A percentile compares a stretch with the other conserved stretches of the same genome.
Evolutionary conservation across 64 coral and sea anemone species (phyloP).

Genomic region (Pocillopora verrucosa): DNA sequence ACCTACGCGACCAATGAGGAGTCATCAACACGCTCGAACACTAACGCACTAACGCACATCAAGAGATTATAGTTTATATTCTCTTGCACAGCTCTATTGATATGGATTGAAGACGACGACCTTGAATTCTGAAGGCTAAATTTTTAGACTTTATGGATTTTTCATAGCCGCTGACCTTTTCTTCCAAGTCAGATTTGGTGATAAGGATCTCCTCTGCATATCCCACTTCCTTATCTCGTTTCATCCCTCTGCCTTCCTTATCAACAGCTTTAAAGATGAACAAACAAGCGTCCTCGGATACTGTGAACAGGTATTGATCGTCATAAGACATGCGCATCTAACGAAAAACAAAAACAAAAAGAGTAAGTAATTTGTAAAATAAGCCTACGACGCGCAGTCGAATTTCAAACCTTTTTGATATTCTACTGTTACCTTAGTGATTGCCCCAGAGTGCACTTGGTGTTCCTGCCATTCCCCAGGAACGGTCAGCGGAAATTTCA

Average conservation of each 20-base stretch:
- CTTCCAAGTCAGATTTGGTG: conserved; percentile 97
- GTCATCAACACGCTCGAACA: too few relatives aligned
- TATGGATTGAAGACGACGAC: too few relatives aligned
- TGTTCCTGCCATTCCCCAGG: conserved; percentile 99
- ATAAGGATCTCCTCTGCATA: conserved; percentile 99
- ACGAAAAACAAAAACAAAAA: background rate
- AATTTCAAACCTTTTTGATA: too few relatives aligned
- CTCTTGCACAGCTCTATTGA: too few relatives aligned
- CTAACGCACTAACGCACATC: too few relatives aligned
- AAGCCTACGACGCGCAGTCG: too few relatives aligned
- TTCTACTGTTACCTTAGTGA: conserved; percentile 74
- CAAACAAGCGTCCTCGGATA: conserved; percentile 89
- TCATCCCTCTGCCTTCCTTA: conserved; percentile 95
- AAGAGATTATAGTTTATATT: too few relatives aligned
- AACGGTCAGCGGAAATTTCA: conserved; percentile 96
- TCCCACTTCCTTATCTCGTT: conserved; percentile 92
- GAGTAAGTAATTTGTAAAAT: background rate
- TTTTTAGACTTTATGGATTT: background rate
- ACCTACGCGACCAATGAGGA: too few relatives aligned
- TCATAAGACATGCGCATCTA: conserved; percentile 99
- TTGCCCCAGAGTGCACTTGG: conserved; percentile 87
- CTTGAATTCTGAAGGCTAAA: too few relatives aligned
- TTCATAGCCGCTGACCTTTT: conserved; percentile 72
- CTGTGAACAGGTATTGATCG: conserved; percentile 98
- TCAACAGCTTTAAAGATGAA: conserved; percentile 98